phyloP scores from a whole-genome alignment of 2,888 invertebrate genomes.

The Camponotus fellah region DNA sequence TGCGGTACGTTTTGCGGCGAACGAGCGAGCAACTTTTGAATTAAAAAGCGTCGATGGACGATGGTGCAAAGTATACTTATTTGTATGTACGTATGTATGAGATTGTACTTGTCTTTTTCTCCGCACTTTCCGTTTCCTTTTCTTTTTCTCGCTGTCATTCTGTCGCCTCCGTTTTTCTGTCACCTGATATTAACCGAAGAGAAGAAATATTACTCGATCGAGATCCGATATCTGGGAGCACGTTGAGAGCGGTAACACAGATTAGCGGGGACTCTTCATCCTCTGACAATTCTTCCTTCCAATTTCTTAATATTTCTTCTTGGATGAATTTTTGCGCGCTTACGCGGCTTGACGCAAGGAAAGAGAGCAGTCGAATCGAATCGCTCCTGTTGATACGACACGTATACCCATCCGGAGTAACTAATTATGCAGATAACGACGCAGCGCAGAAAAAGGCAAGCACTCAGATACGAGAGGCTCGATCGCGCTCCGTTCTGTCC shows the following conservation, averaged over 20 bases:
- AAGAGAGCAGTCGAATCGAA: conserved; percentile 75
- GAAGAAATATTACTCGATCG: conserved; percentile 50
- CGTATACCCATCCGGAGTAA: conserved; percentile 75
- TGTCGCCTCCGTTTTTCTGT: conserved; percentile 19
- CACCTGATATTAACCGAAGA: conserved; percentile 10
- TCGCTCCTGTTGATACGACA: conserved; percentile 73
- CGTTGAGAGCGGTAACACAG: conserved; percentile 56
- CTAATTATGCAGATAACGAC: conserved; percentile 82
- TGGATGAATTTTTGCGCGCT: conserved; percentile 49
- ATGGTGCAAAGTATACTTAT: not conserved
- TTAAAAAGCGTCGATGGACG: conserved; percentile 41
- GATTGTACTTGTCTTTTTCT: not conserved
- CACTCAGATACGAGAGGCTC: conserved; percentile 74
- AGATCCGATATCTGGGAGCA: conserved; percentile 48
- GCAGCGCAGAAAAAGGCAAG: conserved; percentile 74
- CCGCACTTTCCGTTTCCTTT: not conserved
- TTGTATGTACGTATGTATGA: not conserved
- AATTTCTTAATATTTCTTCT: conserved; percentile 43
- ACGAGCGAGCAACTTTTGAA: conserved; percentile 36
- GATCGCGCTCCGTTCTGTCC: conserved; percentile 67
- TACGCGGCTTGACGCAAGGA: not conserved
- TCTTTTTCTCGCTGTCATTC: not conserved
- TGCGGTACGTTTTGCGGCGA: conserved; percentile 17
- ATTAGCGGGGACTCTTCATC: not conserved
- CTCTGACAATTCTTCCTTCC: not conserved